Conservation (phyloP, 2,113 vertebrate species). For the Ariopsis seemanni region DNA sequence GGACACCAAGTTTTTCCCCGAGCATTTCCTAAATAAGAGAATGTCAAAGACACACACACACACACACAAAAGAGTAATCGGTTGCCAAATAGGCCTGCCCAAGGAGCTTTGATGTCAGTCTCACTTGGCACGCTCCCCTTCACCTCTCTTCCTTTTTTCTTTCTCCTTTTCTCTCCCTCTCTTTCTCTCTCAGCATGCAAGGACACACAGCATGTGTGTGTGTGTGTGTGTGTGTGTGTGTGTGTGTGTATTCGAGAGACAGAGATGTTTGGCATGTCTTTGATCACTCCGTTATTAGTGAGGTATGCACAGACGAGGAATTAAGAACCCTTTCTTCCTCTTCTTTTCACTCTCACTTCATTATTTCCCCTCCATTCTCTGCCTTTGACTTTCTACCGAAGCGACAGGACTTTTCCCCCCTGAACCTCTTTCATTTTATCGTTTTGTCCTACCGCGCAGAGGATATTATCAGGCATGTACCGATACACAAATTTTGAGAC, state of each 20-base stretch:
- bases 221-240: constrained; percentile 44
- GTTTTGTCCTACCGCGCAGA: neutral
- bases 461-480: neutral
- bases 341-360: constrained; percentile 26
- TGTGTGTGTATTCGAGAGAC: constrained; percentile 20
- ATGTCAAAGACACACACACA: neutral
- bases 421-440: neutral
- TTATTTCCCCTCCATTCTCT: neutral
- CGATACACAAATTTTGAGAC: neutral
- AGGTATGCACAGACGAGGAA: constrained; percentile 58
- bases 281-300: constrained; percentile 62
- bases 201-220: constrained; percentile 34
- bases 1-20: neutral
- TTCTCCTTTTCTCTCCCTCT: constrained; percentile 40
- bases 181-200: constrained; percentile 46
- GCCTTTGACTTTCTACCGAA: constrained; percentile 58
- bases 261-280: constrained; percentile 48
- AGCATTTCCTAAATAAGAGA: constrained; percentile 2
- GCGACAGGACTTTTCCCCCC: constrained; percentile 24
- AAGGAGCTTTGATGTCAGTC: constrained; percentile 59
- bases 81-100: constrained; percentile 53
- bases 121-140: constrained; percentile 49
- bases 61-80: constrained; percentile 32
- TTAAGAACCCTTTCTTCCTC: constrained; percentile 42
- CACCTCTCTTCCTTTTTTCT: constrained; percentile 42